Percentiles rank a stretch among this genome's conserved stretches.
Conservation (phyloP, 2,888 invertebrate species). For the Acleris holmiana region DNA sequence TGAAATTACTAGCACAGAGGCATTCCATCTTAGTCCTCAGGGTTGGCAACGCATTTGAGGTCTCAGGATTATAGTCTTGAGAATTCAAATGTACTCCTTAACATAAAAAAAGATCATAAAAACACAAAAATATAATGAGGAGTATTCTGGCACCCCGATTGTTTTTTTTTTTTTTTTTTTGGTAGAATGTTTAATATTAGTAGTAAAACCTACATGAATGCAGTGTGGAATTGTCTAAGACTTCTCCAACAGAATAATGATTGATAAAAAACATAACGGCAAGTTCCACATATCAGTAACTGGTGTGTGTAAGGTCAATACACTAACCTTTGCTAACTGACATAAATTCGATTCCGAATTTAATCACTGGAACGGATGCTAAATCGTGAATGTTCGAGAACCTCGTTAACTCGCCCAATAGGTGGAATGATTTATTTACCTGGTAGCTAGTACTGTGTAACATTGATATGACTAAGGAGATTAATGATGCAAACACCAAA, state of each 20-base stretch:
- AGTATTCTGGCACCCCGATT: too few species aligned
- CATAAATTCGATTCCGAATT: conserved; percentile 54
- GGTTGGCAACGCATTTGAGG: too few species aligned
- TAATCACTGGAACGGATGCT: conserved; percentile 54
- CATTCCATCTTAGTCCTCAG: too few species aligned
- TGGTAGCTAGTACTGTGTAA: conserved; percentile 37
- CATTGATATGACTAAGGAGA: conserved; percentile 42
- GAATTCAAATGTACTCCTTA: too few species aligned
- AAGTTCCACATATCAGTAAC: conserved; percentile 40
- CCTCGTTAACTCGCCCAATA: conserved; percentile 39
- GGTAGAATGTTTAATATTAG: too few species aligned
- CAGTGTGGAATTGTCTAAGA: too few species aligned
- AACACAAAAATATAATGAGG: too few species aligned
- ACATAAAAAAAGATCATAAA: too few species aligned
- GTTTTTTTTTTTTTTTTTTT: too few species aligned
- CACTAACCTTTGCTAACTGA: conserved; percentile 56
- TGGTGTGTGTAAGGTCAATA: conserved; percentile 57
- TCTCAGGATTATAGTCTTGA: too few species aligned
- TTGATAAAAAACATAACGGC: conserved; percentile 30
- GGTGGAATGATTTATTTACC: conserved; percentile 51
- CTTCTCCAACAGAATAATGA: neutral
- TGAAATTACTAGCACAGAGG: too few species aligned
- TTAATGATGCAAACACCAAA: conserved; percentile 36
- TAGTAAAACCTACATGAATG: too few species aligned
- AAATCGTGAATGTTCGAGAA: conserved; percentile 45